A percentile compares a stretch with the other conserved stretches of the same genome.
These are phyloP conservation scores for Strix aluco DNA, from an alignment of 2,113 vertebrate species.

Conservation along the genomic window DNA sequence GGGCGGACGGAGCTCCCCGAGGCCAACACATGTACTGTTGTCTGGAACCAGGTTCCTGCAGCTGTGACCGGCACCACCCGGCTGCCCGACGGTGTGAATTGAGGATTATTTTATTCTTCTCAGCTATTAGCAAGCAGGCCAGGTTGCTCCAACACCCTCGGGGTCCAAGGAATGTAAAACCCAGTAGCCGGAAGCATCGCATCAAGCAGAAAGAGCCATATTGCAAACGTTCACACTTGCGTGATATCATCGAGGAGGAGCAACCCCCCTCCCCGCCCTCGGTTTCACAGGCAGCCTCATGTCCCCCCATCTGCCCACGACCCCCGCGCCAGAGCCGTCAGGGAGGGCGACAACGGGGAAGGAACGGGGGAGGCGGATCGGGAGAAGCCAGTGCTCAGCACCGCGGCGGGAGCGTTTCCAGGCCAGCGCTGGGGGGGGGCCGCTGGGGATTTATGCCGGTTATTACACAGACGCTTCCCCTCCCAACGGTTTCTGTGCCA, in stretches of 20 bases:
- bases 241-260: not conserved
- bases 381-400: not conserved
- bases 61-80: not conserved
- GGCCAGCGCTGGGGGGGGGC: not conserved
- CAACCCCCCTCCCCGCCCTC: not conserved
- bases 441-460: not conserved
- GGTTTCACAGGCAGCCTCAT: not conserved
- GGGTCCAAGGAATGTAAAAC: no score
- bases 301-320: not conserved
- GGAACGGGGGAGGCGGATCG: not conserved
- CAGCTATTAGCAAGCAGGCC: not conserved
- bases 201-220: not conserved
- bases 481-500: not conserved
- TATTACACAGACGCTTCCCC: not conserved
- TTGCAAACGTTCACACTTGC: not conserved
- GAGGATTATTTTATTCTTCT: not conserved
- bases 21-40: no score
- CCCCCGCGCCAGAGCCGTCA: not conserved
- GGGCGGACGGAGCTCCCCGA: not conserved
- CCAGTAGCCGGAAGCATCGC: no score
- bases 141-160: fast-evolving
- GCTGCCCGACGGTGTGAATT: fast-evolving
- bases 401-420: not conserved
- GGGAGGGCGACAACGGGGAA: not conserved
- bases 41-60: no score